Evolutionary conservation across 2,113 vertebrate species (phyloP).

Genomic region (Cinclus cinclus): DNA sequence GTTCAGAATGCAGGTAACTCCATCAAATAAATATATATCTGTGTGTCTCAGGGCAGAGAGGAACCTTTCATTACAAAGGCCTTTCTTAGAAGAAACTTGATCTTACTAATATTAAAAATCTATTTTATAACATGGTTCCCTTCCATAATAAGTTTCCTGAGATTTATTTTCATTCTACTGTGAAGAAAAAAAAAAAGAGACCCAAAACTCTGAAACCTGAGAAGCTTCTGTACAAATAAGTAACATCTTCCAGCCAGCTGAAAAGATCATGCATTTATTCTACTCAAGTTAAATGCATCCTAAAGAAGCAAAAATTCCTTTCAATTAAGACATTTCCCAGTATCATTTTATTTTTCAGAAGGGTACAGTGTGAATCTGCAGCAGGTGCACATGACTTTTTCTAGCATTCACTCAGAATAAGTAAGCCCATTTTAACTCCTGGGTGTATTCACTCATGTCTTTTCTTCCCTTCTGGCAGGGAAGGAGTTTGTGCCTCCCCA

Average conservation of each 20-base stretch:
- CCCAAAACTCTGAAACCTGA: not conserved
- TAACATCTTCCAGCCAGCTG: not conserved
- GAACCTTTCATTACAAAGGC: not conserved
- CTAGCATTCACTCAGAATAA: not conserved
- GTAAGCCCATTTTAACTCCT: not conserved
- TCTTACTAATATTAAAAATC: fast-evolving
- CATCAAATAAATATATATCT: too few relatives aligned
- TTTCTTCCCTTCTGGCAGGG: not conserved
- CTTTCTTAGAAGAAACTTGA: not conserved
- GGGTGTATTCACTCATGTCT: not conserved
- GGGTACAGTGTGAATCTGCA: not conserved
- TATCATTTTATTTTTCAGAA: not conserved
- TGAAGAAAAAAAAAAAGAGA: not conserved
- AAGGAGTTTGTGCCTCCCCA: not conserved
- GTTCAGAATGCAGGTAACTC: not conserved
- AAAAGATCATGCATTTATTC: not conserved
- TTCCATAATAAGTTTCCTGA: not conserved
- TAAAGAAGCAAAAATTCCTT: not conserved
- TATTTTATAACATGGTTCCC: not conserved
- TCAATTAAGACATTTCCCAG: not conserved
- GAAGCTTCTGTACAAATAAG: not conserved
- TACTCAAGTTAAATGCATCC: not conserved
- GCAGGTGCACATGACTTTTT: not conserved
- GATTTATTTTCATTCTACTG: not conserved
- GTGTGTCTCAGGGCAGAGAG: not conserved